Evolutionary conservation across 2,113 vertebrate species (phyloP), one percentile per base, ranked within the genome.

Genomic region (Callocephalon fimbriatum): DNA sequence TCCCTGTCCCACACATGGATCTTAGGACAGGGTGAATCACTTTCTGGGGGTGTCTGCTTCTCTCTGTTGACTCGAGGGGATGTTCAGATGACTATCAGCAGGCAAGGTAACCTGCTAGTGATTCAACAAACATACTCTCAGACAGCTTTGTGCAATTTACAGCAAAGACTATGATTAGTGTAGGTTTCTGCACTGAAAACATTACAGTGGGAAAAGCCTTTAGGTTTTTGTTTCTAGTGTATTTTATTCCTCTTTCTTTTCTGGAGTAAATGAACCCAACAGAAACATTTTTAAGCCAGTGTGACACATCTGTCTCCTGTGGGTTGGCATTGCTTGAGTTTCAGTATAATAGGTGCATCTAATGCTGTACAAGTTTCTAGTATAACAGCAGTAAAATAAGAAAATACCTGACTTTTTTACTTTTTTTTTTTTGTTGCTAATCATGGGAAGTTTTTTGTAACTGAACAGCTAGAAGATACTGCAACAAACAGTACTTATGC

Each of bases 1-100:
- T 73, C 63, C 76, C 77, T 96, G 95, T 96, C 94, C 95, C 91
- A 95, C 96, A 94, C 91, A 27, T 13, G 80, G 89, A 47, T 96
- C 91, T 97, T 93, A 93, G 93, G 94, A 94, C 89, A 72, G 80
- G 89, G 65, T 97, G 96, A 96, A 95, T 97, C 96, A 97, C 93
- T 93, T 95, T 96, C 91, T 95, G 96, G 96, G 73, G 96, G 96
- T 96, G 96, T 97, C 35, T 95, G 91, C 47, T 70, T 95, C 76
- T 93, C 73, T 82, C 74, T 92, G 66, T 44, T 88, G 86, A 83
- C 88, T 92, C 6, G 5, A 89, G 84, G 89, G 91, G 89, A 93
- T 1, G n/a, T 96, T 96, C 94, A 97, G 96, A 94, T 97, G 95
- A 97, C 89, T 84, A 63, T 95, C 95, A 96, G 91, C 88, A 90